Evolutionary conservation across 1,140 invertebrate genomes (phyloP).

Genomic region (Chironomus striatipennis): DNA sequence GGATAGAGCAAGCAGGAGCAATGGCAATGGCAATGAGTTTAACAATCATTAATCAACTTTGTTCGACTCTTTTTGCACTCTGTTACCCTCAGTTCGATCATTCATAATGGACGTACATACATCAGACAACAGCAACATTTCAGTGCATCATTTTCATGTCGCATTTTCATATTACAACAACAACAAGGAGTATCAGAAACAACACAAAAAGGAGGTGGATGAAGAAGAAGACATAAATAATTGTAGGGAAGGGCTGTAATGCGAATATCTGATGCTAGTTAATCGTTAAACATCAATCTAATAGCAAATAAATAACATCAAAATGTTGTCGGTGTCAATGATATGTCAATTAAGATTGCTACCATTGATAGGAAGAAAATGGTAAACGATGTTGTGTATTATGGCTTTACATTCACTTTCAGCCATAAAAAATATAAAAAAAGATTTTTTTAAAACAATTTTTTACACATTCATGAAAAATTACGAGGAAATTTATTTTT

Average conservation of each 20-base stretch:
- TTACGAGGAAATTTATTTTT: too few species aligned
- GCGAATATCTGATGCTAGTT: not conserved
- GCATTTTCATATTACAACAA: not conserved
- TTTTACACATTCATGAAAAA: too few species aligned
- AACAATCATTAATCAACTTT: slow-evolving; percentile 22
- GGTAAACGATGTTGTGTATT: not conserved
- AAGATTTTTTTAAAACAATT: too few species aligned
- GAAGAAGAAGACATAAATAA: too few species aligned
- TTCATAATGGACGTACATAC: slow-evolving; percentile 6
- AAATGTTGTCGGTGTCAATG: slow-evolving; percentile 22
- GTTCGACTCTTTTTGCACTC: not conserved
- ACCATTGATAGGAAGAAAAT: not conserved
- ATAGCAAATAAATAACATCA: slow-evolving; percentile 20
- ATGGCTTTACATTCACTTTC: too few species aligned
- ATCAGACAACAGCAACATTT: not conserved
- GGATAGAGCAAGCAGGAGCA: too few species aligned
- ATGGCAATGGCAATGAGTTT: not conserved
- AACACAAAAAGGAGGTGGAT: too few species aligned
- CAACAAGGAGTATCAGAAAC: too few species aligned
- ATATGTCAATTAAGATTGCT: slow-evolving; percentile 6
- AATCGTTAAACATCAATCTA: slow-evolving; percentile 22
- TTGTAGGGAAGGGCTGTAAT: too few species aligned
- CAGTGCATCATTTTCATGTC: not conserved
- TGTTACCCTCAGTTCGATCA: not conserved
- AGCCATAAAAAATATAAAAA: too few species aligned